Base-by-base conservation (phyloP, 2,888 invertebrate species). In the Microchrysa polita region DNA sequence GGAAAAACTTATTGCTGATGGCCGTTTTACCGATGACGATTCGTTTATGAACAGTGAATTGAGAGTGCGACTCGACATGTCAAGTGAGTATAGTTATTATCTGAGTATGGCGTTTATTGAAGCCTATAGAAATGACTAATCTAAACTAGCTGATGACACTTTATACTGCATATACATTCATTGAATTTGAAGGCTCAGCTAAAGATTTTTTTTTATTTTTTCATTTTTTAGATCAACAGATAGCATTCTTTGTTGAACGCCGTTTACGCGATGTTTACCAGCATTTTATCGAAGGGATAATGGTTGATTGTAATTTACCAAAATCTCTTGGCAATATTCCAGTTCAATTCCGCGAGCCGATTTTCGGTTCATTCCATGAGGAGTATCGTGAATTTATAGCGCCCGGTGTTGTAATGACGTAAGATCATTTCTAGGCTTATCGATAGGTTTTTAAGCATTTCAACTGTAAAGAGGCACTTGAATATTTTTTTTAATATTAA, bases 391-490 rank as follows among this genome's bases (percentile, higher is more conserved):
- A 90, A 74, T 96, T 93, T 82, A 92, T 95, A 88, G 92, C 93
- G 0, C 96, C 96, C 0, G 93, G 93, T 5, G 90, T 94, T 67
- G 88, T 96, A 78, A 87, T 95, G 78, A 91, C 93, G 93, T 94
- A 84, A 90, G 90, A 86, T 42, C 48, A 4, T 22, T 14, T 20
- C 4, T 57, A n/a, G n/a, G n/a, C n/a, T n/a, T n/a, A n/a, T n/a
- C n/a, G n/a, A n/a, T n/a, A n/a, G n/a, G n/a, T n/a, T n/a, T n/a
- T n/a, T n/a, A n/a, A n/a, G n/a, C n/a, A n/a, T n/a, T n/a, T n/a
- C n/a, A n/a, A n/a, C n/a, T n/a, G n/a, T n/a, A n/a, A n/a, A n/a
- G n/a, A n/a, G n/a, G n/a, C 4, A 61, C 42, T 61, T 44, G 55
- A 22, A 22, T 67, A 73, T 67, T 18, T 73, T 67, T 74, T 73